Conservation (phyloP, 2,113 vertebrate genomes). For the Halichoeres trimaculatus region DNA sequence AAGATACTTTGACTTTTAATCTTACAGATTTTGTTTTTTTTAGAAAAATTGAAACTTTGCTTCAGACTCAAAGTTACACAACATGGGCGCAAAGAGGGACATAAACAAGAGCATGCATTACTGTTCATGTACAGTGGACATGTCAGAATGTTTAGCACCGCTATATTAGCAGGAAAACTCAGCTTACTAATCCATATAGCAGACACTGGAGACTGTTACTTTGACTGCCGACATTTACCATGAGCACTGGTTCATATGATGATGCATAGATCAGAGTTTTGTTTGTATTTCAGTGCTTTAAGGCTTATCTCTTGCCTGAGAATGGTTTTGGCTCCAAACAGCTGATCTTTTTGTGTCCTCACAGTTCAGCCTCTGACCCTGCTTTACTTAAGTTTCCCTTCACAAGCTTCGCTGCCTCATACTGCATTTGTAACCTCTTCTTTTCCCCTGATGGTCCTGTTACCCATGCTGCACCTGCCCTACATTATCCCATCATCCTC, state of each 20-base stretch:
- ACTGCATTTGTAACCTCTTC: constrained; percentile 39
- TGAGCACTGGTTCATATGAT: neutral
- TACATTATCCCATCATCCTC: constrained; percentile 38
- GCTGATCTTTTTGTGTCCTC: constrained; percentile 22
- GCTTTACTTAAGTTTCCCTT: constrained; percentile 20
- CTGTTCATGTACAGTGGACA: no score
- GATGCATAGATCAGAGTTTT: neutral
- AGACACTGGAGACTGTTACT: neutral
- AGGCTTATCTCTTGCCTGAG: neutral
- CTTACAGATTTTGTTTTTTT: neutral
- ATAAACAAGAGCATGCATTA: neutral
- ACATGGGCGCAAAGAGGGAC: no score
- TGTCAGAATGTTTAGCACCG: no score
- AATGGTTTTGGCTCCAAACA: neutral
- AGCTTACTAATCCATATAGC: no score
- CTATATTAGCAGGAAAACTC: no score
- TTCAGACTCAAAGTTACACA: no score
- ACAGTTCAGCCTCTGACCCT: constrained; percentile 23
- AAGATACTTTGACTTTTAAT: neutral
- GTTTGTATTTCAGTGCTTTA: neutral
- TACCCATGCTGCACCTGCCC: constrained; percentile 51
- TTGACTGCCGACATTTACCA: neutral
- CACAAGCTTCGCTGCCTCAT: constrained; percentile 18
- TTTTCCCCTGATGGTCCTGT: constrained; percentile 23
- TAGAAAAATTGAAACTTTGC: neutral